Evolutionary conservation across 2,888 invertebrate species (phyloP).

Genomic region (Sinodicranocentrus sp.): DNA sequence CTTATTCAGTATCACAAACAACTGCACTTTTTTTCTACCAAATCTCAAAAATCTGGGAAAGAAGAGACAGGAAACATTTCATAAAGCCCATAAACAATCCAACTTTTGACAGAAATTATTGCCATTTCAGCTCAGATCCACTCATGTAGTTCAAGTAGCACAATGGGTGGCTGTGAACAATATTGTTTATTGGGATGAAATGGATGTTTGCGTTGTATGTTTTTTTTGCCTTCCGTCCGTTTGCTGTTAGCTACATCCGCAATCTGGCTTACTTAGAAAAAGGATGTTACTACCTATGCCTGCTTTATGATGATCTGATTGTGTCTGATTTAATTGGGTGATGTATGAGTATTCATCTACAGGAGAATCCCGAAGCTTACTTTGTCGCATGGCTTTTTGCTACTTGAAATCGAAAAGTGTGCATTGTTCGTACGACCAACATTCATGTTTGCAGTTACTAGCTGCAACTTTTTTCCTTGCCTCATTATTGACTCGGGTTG

Average conservation of each 20-base stretch:
- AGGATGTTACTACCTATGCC: slow-evolving; percentile 22
- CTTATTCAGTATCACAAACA: too few species aligned
- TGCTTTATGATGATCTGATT: slow-evolving; percentile 24
- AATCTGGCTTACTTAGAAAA: slow-evolving; percentile 41
- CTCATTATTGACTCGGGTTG: slow-evolving; percentile 41
- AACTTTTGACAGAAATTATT: background rate
- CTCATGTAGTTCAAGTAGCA: background rate
- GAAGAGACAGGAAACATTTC: slow-evolving; percentile 17
- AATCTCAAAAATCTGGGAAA: too few species aligned
- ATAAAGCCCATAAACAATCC: slow-evolving; percentile 8
- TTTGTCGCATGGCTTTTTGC: too few species aligned
- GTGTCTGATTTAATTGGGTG: slow-evolving; percentile 47
- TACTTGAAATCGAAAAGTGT: too few species aligned
- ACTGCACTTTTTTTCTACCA: too few species aligned
- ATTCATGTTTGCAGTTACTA: too few species aligned
- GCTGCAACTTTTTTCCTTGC: background rate
- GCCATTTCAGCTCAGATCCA: background rate
- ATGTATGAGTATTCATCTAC: slow-evolving; percentile 23
- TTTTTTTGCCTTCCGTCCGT: slow-evolving; percentile 26
- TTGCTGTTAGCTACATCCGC: slow-evolving; percentile 18
- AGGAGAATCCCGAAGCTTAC: background rate
- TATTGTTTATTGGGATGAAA: background rate
- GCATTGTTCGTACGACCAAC: too few species aligned
- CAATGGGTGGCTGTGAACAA: background rate
- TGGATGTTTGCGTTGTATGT: too few species aligned